Percentiles rank a stretch among this genome's conserved stretches.
Conservation (phyloP, 2,797 vertebrate species). For the Rhabdomys pumilio region DNA sequence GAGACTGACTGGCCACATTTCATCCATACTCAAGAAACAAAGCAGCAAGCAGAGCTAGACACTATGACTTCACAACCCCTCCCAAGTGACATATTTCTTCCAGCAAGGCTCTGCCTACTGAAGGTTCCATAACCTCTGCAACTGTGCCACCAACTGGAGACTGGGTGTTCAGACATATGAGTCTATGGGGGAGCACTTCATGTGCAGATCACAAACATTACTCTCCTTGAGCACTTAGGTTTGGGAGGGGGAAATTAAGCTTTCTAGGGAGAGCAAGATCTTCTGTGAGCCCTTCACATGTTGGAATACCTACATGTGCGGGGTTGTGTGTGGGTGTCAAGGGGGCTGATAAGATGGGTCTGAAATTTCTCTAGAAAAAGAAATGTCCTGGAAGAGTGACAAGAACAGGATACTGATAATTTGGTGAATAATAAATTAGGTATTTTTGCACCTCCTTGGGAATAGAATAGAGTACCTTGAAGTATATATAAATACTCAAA, state of each 20-base stretch:
- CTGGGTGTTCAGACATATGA: neutral
- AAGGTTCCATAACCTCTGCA: neutral
- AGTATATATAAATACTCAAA: neutral
- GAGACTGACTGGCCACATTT: neutral
- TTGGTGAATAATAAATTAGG: neutral
- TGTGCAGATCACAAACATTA: neutral
- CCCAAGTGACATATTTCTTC: neutral
- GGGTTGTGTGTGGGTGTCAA: neutral
- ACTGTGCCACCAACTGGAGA: neutral
- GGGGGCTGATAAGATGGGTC: neutral
- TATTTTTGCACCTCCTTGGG: neutral
- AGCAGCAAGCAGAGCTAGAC: neutral
- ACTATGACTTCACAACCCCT: neutral
- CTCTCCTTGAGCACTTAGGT: neutral
- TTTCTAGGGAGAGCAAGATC: neutral
- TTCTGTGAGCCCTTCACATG: neutral
- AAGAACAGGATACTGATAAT: neutral
- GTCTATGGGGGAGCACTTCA: neutral
- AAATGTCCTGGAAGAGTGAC: neutral
- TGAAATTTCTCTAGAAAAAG: slow-evolving; percentile 17
- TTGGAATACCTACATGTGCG: accelerated
- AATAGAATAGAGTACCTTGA: neutral
- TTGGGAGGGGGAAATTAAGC: neutral
- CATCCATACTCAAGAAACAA: neutral
- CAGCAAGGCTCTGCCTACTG: neutral